Percentiles rank a stretch among this genome's conserved stretches.
Conservation (phyloP, 2,888 invertebrate species). For the Chaitophorus viminalis region DNA sequence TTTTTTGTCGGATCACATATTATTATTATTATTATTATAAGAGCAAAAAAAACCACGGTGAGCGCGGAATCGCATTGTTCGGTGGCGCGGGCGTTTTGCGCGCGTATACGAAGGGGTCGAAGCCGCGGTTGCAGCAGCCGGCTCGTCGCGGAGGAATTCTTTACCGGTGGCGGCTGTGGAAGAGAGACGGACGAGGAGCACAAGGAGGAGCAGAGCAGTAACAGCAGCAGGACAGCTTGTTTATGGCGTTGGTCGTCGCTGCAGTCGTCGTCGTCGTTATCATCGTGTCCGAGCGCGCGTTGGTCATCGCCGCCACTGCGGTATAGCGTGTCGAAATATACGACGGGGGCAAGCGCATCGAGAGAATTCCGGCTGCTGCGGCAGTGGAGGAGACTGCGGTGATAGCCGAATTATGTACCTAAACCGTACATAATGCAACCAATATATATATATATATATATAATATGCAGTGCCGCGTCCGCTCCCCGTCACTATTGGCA, state of each 20-base stretch:
- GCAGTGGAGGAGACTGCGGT: not conserved
- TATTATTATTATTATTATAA: too few relatives aligned
- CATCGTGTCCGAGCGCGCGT: not conserved
- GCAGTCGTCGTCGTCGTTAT: not conserved
- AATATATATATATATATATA: too few relatives aligned
- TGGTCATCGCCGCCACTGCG: not conserved
- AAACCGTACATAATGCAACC: not conserved
- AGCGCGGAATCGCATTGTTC: not conserved
- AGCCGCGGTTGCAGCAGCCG: not conserved
- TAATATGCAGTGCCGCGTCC: too few relatives aligned
- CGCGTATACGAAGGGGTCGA: not conserved
- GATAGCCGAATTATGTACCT: not conserved
- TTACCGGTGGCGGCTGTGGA: not conserved
- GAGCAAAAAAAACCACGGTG: not conserved
- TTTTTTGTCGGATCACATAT: not conserved
- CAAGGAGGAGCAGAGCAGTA: not conserved
- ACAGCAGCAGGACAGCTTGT: not conserved
- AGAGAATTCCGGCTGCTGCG: not conserved
- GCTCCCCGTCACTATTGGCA: slow-evolving; percentile 9
- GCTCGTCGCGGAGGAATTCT: not conserved
- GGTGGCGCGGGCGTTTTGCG: not conserved
- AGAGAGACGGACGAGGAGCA: not conserved
- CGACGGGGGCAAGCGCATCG: not conserved
- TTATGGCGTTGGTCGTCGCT: slow-evolving; percentile 21
- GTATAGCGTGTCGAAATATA: slow-evolving; percentile 41